Percentiles rank a stretch among this genome's conserved stretches.
Conservation (phyloP, 2,888 invertebrate genomes). For the Coenonympha arcania region DNA sequence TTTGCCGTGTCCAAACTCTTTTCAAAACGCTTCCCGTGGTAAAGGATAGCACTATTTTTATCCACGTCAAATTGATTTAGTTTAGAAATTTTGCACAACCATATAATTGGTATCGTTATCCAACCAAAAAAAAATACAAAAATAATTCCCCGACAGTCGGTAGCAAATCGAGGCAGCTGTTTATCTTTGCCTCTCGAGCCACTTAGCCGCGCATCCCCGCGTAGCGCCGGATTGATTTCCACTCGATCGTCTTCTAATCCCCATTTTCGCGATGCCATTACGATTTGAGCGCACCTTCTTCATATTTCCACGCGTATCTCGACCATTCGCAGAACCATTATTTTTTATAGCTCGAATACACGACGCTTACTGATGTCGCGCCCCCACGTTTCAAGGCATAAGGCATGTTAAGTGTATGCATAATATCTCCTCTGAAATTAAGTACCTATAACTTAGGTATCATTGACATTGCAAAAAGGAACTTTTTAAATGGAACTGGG, state of each 20-base stretch:
- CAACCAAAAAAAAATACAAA: no score
- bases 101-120: no score
- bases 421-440: no score
- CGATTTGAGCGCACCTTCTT: conserved; percentile 71
- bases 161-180: conserved; percentile 19
- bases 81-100: no score
- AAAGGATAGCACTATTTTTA: no score
- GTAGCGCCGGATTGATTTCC: conserved; percentile 61
- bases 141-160: background rate
- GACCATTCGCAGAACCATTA: conserved; percentile 73
- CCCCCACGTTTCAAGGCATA: conserved; percentile 44
- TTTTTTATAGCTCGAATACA: conserved; percentile 72
- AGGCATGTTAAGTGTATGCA: background rate
- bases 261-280: conserved; percentile 71
- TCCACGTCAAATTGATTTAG: no score
- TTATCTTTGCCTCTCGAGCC: conserved; percentile 27
- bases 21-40: no score
- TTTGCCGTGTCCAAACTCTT: no score
- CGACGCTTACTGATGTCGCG: conserved; percentile 60
- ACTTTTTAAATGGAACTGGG: no score
- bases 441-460: no score
- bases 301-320: conserved; percentile 73
- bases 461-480: background rate
- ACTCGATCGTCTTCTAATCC: conserved; percentile 72
- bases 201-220: conserved; percentile 45